Evolutionary conservation across 2,797 vertebrate species (phyloP).

Genomic region (Pangasius sanitwongsei): DNA sequence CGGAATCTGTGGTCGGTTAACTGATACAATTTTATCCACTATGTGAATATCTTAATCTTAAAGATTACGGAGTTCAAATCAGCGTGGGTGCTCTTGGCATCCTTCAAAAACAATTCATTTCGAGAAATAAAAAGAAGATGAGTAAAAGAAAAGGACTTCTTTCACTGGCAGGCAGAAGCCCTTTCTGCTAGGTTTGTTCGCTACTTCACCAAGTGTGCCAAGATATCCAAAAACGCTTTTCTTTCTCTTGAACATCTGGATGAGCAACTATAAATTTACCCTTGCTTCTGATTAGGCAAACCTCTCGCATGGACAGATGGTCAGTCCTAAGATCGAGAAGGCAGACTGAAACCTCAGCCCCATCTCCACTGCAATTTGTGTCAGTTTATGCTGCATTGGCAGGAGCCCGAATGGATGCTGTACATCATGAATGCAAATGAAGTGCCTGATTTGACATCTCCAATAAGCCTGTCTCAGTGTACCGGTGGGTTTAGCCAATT

Average conservation of each 20-base stretch:
- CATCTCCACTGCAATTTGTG: constrained; percentile 57
- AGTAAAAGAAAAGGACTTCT: not conserved
- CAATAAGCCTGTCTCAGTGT: constrained; percentile 79
- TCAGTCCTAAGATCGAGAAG: constrained; percentile 58
- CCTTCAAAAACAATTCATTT: not conserved
- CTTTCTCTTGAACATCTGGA: constrained; percentile 29
- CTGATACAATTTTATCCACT: constrained; percentile 44
- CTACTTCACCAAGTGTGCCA: not conserved
- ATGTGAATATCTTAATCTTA: not conserved
- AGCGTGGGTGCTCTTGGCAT: not conserved
- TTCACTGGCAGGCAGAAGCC: not conserved
- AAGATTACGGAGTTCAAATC: not conserved
- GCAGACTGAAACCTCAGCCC: constrained; percentile 62
- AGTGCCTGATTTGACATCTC: constrained; percentile 80
- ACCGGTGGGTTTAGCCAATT: constrained; percentile 80
- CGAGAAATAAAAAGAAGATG: not conserved
- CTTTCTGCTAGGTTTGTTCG: not conserved
- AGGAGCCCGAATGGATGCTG: constrained; percentile 72
- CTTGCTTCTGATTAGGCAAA: constrained; percentile 39
- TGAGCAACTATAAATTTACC: constrained; percentile 23
- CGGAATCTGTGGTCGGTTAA: constrained; percentile 32
- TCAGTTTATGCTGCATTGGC: constrained; percentile 71
- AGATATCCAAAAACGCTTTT: not conserved
- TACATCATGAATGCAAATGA: constrained; percentile 83
- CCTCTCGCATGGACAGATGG: constrained; percentile 67